These are phyloP conservation scores for Cavia porcellus DNA, from an alignment of 2,113 vertebrate species.

Conservation along the genomic window DNA sequence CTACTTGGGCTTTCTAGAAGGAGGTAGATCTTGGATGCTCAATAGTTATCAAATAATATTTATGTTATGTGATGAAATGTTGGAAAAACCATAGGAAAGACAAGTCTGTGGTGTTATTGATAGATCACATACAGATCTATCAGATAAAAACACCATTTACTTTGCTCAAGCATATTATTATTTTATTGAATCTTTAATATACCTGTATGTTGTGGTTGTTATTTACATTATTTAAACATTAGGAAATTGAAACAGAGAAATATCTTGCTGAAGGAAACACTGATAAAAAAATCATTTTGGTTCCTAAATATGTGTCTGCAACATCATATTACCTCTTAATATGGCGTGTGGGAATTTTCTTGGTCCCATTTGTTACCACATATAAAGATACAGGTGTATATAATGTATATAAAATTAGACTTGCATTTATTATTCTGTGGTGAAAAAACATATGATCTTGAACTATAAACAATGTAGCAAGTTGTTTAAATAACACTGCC, in stretches of 20 bases:
- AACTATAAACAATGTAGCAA: neutral
- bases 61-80: slow-evolving; percentile 27
- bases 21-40: neutral
- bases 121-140: neutral
- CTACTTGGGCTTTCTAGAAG: slow-evolving; percentile 40
- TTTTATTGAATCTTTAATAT: neutral
- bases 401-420: neutral
- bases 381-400: neutral
- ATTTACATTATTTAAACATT: slow-evolving; percentile 51
- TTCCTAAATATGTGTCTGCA: neutral
- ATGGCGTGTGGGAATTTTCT: neutral
- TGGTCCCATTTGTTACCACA: neutral
- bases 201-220: neutral
- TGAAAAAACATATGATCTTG: neutral
- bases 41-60: neutral
- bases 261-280: neutral
- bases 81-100: neutral
- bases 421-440: neutral
- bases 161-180: neutral
- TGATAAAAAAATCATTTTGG: neutral
- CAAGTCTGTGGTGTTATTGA: neutral
- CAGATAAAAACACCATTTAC: neutral
- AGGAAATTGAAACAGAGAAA: neutral
- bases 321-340: neutral
- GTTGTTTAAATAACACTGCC: slow-evolving; percentile 9